Evolutionary conservation across 1,140 invertebrate species (phyloP).

Genomic region (Spodoptera litura): DNA sequence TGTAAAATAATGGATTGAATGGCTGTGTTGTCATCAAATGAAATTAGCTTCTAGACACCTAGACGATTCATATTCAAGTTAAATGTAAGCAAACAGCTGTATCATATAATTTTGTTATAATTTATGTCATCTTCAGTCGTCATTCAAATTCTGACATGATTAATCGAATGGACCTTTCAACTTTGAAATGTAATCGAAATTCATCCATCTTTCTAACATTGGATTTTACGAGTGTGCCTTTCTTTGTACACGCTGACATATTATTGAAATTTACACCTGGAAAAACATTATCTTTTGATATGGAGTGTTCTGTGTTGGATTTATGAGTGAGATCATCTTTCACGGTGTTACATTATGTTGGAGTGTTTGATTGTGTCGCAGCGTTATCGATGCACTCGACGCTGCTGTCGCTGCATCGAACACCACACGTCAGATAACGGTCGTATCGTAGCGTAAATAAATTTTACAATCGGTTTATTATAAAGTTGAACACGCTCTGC

Average conservation of each 20-base stretch:
- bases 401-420: conserved; percentile 57
- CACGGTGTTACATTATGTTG: conserved; percentile 40
- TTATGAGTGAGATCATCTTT: conserved; percentile 48
- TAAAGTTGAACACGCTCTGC: conserved; percentile 65
- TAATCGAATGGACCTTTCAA: conserved; percentile 55
- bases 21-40: conserved; percentile 45
- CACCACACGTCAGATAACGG: conserved; percentile 72
- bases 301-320: conserved; percentile 20
- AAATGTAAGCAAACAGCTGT: conserved; percentile 23
- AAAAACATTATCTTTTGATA: conserved; percentile 37
- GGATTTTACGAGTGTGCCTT: conserved; percentile 37
- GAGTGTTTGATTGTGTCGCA: conserved; percentile 48
- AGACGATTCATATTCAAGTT: neutral
- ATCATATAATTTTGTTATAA: conserved; percentile 29
- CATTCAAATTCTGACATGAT: conserved; percentile 50
- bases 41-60: conserved; percentile 23
- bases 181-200: conserved; percentile 48
- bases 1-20: conserved; percentile 47
- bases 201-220: conserved; percentile 55
- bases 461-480: conserved; percentile 73
- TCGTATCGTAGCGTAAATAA: conserved; percentile 69
- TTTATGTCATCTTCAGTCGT: conserved; percentile 28
- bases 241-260: conserved; percentile 22
- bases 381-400: conserved; percentile 65
- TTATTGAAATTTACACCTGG: conserved; percentile 45